Evolutionary conservation across 1,140 invertebrate genomes (phyloP).

Genomic region (Drosophila varians): DNA sequence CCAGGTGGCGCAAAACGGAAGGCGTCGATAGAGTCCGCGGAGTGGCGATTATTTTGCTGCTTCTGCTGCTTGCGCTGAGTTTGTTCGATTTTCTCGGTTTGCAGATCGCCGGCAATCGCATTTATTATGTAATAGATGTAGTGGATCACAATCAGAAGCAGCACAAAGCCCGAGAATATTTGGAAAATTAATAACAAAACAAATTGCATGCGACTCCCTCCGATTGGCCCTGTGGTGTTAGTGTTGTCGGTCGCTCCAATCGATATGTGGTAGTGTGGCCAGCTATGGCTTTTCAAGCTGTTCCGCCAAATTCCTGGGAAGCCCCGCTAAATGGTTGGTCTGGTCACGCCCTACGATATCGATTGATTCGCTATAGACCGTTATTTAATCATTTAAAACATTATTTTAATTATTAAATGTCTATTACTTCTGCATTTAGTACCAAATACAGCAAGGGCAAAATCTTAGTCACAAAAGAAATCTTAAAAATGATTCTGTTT

Average conservation of each 20-base stretch:
- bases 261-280: neutral
- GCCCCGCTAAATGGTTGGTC: neutral
- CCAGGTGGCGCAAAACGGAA: constrained; percentile 6
- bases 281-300: neutral
- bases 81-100: constrained; percentile 31
- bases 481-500: no score
- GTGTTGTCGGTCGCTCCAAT: constrained; percentile 1
- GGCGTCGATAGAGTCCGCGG: constrained; percentile 5
- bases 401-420: neutral
- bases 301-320: neutral
- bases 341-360: neutral
- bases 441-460: no score
- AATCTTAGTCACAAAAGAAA: neutral
- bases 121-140: constrained; percentile 83
- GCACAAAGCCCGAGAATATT: constrained; percentile 72
- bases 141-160: constrained; percentile 80
- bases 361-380: neutral
- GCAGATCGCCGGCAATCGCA: constrained; percentile 66
- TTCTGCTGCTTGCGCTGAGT: constrained; percentile 13
- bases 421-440: no score
- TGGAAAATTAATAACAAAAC: constrained; percentile 74
- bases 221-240: constrained; percentile 6
- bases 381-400: neutral
- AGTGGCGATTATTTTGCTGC: constrained; percentile 14
- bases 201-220: constrained; percentile 75